Base-by-base conservation (phyloP, 2,797 vertebrate species). In the Anguilla megastoma region DNA sequence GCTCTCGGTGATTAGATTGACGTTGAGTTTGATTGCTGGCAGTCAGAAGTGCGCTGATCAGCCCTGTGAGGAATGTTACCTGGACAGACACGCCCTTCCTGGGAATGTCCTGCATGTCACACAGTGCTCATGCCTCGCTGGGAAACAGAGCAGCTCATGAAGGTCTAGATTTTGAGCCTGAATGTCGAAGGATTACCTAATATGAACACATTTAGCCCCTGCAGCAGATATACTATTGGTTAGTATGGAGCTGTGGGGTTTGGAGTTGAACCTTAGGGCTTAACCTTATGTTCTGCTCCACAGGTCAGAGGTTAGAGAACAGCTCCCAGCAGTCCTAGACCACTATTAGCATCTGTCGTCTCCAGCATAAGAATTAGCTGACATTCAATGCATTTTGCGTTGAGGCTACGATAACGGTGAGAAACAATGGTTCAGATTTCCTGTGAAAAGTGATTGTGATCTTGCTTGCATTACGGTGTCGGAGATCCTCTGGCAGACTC, bases 1-100 rank as follows among this genome's bases (percentile, higher is more conserved):
- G 36, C 74, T 85, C 60, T 52, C 10, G 36, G 58, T 87, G 82
- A 27, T 84, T 71, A 79, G 88, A 79, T 76, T 45, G 79, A 8
- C 58, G 41, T 66, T 36, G 76, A 66, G 21, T 16, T 27, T 58
- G 41, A 84, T 33, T 84, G 66, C 79, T 50, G 41, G 41, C 45
- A n/a, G 74, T 50, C 1, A 82, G 18, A 1, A 2, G 18, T 50
- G 18, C 10, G 36, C 79, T 24, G 41, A 82, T 50, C 41, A 82
- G 79, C 21, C 41, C 27, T 60, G n/a, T 48, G 85, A 74, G 12
- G 21, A 21, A 56, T 41, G 66, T 33, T 36, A 74, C 63, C 76
- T 52, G 76, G 48, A 21, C 18, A 58, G 86, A 60, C 86, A 45
- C 86, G 27, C 88, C 83, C 14, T 12, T 74, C 3, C 8, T 8